phyloP scores from a whole-genome alignment of 2,797 vertebrate genomes.

The Chromobotia macracanthus region DNA sequence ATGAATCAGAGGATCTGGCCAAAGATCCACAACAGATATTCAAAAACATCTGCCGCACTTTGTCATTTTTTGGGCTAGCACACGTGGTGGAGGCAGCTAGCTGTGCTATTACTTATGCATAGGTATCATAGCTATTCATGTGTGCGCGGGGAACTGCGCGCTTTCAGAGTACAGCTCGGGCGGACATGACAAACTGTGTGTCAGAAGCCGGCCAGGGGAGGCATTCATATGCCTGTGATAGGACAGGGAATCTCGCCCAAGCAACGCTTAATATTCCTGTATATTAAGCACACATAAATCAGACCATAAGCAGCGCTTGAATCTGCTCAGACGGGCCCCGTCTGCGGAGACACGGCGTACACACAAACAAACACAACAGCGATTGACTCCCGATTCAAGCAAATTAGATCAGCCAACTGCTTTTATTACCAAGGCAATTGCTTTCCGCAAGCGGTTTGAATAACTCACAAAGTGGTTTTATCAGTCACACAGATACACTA shows the following conservation, averaged over 20 bases:
- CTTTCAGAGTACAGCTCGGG: slow-evolving; percentile 71
- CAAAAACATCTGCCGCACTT: slow-evolving; percentile 44
- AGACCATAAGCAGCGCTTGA: slow-evolving; percentile 69
- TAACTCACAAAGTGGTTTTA: slow-evolving; percentile 43
- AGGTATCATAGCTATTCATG: slow-evolving; percentile 86
- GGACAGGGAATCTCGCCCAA: slow-evolving; percentile 77
- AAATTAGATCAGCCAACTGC: slow-evolving; percentile 50
- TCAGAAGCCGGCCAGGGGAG: slow-evolving; percentile 75
- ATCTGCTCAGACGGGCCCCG: slow-evolving; percentile 14
- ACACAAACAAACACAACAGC: slow-evolving; percentile 45
- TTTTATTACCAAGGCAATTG: slow-evolving; percentile 45
- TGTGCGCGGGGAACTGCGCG: slow-evolving; percentile 74
- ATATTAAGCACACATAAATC: slow-evolving; percentile 86
- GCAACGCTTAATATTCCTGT: slow-evolving; percentile 80
- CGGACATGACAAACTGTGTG: slow-evolving; percentile 82
- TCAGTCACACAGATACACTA: slow-evolving; percentile 5
- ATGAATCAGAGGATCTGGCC: slow-evolving; percentile 56
- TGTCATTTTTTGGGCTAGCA: slow-evolving; percentile 45
- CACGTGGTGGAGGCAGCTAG: slow-evolving; percentile 54
- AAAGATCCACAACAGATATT: slow-evolving; percentile 44
- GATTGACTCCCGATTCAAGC: slow-evolving; percentile 37
- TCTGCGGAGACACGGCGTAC: slow-evolving; percentile 31
- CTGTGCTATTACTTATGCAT: slow-evolving; percentile 84
- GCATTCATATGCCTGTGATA: slow-evolving; percentile 77
- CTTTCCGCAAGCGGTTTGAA: slow-evolving; percentile 34